phyloP scores from a whole-genome alignment of 2,797 vertebrate species.

The Ibycter americanus region DNA sequence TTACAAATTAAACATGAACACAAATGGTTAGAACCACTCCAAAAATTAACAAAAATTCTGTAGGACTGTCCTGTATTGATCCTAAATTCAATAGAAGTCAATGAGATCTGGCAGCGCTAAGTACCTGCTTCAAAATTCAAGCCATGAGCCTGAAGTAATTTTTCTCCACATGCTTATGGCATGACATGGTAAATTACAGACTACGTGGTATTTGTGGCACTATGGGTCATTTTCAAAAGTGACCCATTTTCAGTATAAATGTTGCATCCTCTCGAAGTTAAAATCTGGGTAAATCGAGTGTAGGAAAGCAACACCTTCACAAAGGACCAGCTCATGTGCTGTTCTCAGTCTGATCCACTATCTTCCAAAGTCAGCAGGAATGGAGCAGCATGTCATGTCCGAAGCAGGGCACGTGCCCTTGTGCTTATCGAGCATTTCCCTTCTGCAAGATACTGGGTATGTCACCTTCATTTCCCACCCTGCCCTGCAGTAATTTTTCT shows the following conservation, averaged over 20 bases:
- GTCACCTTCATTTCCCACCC: background rate
- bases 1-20: background rate
- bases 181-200: background rate
- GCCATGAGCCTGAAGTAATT: background rate
- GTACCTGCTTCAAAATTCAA: background rate
- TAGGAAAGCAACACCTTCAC: background rate
- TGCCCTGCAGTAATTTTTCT: background rate
- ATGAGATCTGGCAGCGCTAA: background rate
- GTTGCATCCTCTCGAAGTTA: background rate
- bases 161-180: background rate
- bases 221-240: background rate
- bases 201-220: background rate
- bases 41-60: background rate
- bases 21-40: background rate
- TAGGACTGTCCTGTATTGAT: background rate
- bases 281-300: background rate
- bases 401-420: rapidly evolving
- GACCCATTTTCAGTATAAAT: background rate
- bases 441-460: background rate
- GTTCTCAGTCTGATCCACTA: background rate
- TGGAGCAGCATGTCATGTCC: rapidly evolving
- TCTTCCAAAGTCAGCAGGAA: background rate
- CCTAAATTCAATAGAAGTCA: background rate
- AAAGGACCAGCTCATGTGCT: background rate
- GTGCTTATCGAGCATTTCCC: rapidly evolving